Evolutionary conservation across 2,113 vertebrate species (phyloP).

Genomic region (Porphyrio hochstetteri): DNA sequence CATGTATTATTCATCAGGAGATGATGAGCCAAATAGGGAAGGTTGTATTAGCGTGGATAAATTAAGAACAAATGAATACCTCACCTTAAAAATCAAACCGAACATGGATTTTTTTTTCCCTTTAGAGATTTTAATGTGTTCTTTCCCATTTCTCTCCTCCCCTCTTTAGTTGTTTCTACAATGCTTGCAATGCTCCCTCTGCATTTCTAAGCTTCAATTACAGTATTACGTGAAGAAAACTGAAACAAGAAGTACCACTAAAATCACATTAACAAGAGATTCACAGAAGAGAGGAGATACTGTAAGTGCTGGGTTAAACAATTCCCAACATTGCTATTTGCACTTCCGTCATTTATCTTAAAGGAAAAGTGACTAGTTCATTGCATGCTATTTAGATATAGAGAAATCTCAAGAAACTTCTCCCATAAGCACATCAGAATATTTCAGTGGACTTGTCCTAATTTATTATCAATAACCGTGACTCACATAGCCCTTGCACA

Average conservation of each 20-base stretch:
- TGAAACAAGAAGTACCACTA: not conserved
- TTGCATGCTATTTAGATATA: not conserved
- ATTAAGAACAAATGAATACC: conserved; percentile 48
- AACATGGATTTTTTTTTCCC: not conserved
- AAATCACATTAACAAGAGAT: not conserved
- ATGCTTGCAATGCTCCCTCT: not conserved
- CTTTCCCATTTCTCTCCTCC: not conserved
- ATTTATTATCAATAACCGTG: not conserved
- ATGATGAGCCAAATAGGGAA: conserved; percentile 48
- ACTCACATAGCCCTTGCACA: not conserved
- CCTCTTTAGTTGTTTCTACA: not conserved
- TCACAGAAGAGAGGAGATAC: not conserved
- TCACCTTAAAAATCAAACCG: conserved; percentile 19
- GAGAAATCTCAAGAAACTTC: not conserved
- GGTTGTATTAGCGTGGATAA: conserved; percentile 26
- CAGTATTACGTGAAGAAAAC: not conserved
- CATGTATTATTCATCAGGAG: conserved; percentile 51
- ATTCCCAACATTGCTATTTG: not conserved
- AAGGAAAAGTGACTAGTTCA: not conserved
- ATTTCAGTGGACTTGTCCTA: not conserved
- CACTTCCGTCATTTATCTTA: not conserved
- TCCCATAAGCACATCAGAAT: not conserved
- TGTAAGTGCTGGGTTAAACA: not conserved
- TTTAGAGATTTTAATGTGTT: not conserved
- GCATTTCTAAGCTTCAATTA: not conserved